Conservation (phyloP, 23 tunicate species). For the Halocynthia roretzi region DNA sequence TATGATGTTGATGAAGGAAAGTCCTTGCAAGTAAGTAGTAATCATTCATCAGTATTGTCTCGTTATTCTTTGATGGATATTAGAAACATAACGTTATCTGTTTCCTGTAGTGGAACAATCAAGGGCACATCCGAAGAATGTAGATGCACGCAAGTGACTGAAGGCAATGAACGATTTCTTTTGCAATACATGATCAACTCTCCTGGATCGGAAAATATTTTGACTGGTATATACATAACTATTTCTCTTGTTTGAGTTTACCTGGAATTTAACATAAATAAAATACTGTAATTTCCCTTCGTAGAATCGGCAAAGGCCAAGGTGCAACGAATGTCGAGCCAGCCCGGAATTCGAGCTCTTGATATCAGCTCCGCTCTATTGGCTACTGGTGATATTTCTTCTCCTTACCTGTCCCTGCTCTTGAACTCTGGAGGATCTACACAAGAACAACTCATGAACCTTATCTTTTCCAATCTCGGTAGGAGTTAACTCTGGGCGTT, state of each 20-base stretch:
- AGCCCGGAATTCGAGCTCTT: no score
- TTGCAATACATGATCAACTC: slow-evolving; percentile 57
- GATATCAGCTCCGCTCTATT: no score
- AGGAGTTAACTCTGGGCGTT: no score
- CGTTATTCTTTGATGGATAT: neutral
- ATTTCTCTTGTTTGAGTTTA: no score
- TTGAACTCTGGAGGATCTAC: slow-evolving; percentile 11
- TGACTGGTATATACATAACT: slow-evolving; percentile 39
- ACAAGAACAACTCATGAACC: slow-evolving; percentile 14
- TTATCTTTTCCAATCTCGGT: slow-evolving; percentile 28
- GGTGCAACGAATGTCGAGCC: neutral
- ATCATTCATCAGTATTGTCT: neutral
- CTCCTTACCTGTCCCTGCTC: slow-evolving; percentile 24
- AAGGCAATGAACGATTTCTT: slow-evolving; percentile 40
- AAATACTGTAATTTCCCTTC: neutral
- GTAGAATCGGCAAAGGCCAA: slow-evolving; percentile 6
- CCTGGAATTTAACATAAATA: no score
- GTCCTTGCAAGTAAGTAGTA: slow-evolving; percentile 45
- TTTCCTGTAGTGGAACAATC: slow-evolving; percentile 36
- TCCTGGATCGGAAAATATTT: slow-evolving; percentile 16
- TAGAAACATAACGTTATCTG: neutral
- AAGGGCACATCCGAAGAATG: slow-evolving; percentile 12
- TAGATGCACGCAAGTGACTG: slow-evolving; percentile 32
- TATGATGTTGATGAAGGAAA: slow-evolving; percentile 37
- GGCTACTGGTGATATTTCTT: no score